Evolutionary conservation across 2,113 vertebrate genomes (phyloP).

Genomic region (Oxyura jamaicensis): DNA sequence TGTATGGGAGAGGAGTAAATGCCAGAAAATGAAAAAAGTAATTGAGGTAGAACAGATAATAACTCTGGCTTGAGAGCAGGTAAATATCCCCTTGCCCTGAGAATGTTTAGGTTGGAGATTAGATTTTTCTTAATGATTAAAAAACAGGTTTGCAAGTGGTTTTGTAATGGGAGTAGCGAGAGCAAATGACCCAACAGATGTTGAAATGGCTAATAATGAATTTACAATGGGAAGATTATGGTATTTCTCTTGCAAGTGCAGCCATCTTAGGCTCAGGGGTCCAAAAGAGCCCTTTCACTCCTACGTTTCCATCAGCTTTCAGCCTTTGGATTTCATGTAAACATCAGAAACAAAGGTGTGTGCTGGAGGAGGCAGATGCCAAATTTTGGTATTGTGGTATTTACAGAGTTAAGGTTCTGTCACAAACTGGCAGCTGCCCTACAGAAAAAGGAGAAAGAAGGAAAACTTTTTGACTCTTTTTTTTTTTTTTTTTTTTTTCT

Average conservation of each 20-base stretch:
- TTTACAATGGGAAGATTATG: not conserved
- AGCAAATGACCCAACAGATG: not conserved
- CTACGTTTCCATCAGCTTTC: not conserved
- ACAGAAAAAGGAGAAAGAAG: not conserved
- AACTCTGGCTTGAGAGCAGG: not conserved
- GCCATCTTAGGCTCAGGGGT: not conserved
- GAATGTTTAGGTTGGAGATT: not conserved
- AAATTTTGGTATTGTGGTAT: not conserved
- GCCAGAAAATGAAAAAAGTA: not conserved
- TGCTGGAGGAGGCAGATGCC: not conserved
- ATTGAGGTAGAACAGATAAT: not conserved
- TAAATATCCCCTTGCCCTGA: not conserved
- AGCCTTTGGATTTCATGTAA: not conserved
- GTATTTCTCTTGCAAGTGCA: not conserved
- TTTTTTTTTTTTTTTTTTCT: not conserved
- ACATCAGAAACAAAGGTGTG: not conserved
- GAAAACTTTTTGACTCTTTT: not conserved
- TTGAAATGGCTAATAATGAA: not conserved
- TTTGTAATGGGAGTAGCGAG: not conserved
- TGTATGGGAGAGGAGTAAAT: not conserved
- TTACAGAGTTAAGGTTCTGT: not conserved
- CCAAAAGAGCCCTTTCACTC: not conserved
- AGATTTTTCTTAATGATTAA: not conserved
- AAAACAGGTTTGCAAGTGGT: not conserved
- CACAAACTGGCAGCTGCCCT: not conserved